phyloP scores from a whole-genome alignment of 2,797 vertebrate species.

The Galago senegalensis region DNA sequence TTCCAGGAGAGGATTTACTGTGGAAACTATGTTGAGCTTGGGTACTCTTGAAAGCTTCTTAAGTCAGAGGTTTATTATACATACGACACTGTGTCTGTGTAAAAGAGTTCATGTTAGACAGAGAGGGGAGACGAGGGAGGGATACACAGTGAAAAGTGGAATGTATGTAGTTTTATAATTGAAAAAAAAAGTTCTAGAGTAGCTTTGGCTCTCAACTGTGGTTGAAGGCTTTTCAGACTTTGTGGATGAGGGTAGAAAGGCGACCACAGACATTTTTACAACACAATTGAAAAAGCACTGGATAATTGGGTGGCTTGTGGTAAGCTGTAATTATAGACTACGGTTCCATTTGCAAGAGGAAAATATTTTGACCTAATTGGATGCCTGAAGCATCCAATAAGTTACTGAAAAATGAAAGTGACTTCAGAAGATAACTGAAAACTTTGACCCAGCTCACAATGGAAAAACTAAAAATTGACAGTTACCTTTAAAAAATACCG shows the following conservation, averaged over 20 bases:
- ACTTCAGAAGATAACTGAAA: conserved; percentile 64
- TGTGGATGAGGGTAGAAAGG: neutral
- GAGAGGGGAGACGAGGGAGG: neutral
- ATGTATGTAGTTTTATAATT: conserved; percentile 46
- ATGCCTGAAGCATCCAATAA: conserved; percentile 51
- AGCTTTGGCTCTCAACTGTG: neutral
- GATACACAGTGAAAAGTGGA: conserved; percentile 5
- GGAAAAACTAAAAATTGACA: neutral
- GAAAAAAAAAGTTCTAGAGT: neutral
- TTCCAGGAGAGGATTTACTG: conserved; percentile 72
- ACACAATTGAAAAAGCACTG: conserved; percentile 54
- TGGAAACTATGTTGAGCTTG: conserved; percentile 69
- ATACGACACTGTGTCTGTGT: conserved; percentile 32
- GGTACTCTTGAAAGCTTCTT: conserved; percentile 73
- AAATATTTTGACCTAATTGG: conserved; percentile 48
- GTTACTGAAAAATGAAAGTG: conserved; percentile 60
- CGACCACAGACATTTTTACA: conserved; percentile 51
- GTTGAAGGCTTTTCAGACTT: neutral
- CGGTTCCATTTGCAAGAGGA: conserved; percentile 61
- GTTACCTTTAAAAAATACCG: neutral
- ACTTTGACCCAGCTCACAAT: neutral
- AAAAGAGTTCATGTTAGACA: conserved; percentile 60
- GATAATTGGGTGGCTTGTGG: conserved; percentile 58
- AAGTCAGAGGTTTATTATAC: conserved; percentile 72
- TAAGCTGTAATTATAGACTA: conserved; percentile 64